phyloP scores from a whole-genome alignment of 2,888 invertebrate species.

The Didymodactylos carnosus region DNA sequence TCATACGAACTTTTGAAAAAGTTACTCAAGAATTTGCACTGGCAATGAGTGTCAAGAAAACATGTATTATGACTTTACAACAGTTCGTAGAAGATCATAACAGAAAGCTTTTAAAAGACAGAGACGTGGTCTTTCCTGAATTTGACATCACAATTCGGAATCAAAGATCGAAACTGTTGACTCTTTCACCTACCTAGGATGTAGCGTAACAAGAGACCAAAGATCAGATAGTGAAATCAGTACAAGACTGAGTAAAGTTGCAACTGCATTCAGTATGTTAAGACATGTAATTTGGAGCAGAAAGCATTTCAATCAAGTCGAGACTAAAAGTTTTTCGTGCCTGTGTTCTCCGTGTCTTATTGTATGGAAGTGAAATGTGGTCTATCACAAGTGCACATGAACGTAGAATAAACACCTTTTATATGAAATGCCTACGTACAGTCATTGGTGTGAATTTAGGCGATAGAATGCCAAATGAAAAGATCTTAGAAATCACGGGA shows the following conservation, averaged over 20 bases:
- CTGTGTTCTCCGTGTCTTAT: neutral
- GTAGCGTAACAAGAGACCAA: neutral
- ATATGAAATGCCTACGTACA: neutral
- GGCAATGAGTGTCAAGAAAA: neutral
- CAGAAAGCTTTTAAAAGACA: neutral
- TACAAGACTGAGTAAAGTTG: neutral
- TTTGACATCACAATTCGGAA: neutral
- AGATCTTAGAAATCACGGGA: neutral
- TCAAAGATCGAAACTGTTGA: neutral
- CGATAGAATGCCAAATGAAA: neutral
- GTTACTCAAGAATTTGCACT: neutral
- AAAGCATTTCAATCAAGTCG: neutral
- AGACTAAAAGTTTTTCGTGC: neutral
- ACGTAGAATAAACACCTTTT: neutral
- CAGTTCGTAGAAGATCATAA: neutral
- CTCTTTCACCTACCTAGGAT: neutral
- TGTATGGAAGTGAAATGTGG: neutral
- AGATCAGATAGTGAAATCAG: neutral
- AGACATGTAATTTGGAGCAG: neutral
- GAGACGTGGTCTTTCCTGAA: neutral
- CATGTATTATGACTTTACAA: neutral
- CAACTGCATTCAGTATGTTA: neutral
- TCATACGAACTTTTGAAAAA: neutral
- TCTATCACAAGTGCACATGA: neutral
- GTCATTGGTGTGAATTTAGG: neutral